Conservation (phyloP, 1,140 invertebrate genomes). For the Hyposmocoma kahamanoa region DNA sequence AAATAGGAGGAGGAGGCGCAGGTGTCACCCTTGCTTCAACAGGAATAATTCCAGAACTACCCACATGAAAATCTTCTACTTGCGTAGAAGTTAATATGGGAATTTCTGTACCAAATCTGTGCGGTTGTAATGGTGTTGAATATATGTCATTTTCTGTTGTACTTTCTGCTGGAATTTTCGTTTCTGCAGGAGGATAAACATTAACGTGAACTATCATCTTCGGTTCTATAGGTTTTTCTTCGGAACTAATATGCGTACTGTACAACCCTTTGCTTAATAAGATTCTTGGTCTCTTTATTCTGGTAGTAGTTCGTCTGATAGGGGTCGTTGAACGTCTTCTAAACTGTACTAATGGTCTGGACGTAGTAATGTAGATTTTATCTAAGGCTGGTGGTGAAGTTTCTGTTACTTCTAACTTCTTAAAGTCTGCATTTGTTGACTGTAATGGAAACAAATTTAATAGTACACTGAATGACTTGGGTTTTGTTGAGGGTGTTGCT, state of each 20-base stretch:
- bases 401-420: conserved; percentile 8
- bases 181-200: conserved; percentile 27
- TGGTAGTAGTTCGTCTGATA: conserved; percentile 23
- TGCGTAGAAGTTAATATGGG: conserved; percentile 24
- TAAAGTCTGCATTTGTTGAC: conserved; percentile 9
- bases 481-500: conserved; percentile 13
- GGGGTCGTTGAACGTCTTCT: conserved; percentile 39
- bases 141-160: conserved; percentile 6
- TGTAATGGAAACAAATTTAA: conserved; percentile 36
- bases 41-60: conserved; percentile 56
- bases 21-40: conserved; percentile 18
- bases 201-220: conserved; percentile 42
- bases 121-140: conserved; percentile 7
- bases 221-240: conserved; percentile 8
- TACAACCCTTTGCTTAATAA: conserved; percentile 12
- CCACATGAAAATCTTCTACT: conserved; percentile 54
- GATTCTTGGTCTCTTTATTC: conserved; percentile 21
- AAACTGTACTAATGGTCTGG: conserved; percentile 41
- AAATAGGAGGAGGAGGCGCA: conserved; percentile 8
- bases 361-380: conserved; percentile 51
- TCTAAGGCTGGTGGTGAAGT: conserved; percentile 13
- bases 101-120: conserved; percentile 13
- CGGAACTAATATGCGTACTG: background rate
- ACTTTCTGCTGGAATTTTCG: conserved; percentile 7
- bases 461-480: conserved; percentile 41